Evolutionary conservation across 1,140 invertebrate species (phyloP).

Genomic region (Pseudomyrmex concolor): DNA sequence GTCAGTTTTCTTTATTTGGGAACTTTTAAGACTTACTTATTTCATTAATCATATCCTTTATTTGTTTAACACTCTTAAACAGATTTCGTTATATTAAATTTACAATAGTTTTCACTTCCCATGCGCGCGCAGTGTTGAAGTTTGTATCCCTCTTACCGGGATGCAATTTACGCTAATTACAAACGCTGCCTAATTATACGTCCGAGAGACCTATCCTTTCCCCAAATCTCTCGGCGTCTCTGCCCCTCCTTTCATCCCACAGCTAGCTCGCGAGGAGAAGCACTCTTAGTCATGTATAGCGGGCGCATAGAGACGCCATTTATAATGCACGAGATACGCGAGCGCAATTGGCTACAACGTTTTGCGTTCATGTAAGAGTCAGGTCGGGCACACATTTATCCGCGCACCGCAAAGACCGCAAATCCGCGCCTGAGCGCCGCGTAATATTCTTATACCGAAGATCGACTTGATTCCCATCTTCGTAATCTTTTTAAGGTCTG

Average conservation of each 20-base stretch:
- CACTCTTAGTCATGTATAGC: slow-evolving; percentile 67
- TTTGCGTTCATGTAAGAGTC: slow-evolving; percentile 29
- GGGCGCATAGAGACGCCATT: slow-evolving; percentile 77
- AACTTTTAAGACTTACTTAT: slow-evolving; percentile 36
- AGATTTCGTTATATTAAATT: slow-evolving; percentile 73
- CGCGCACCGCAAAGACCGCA: slow-evolving; percentile 33
- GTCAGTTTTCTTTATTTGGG: background rate
- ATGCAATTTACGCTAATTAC: slow-evolving; percentile 85
- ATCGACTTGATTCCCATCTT: slow-evolving; percentile 66
- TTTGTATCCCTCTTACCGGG: slow-evolving; percentile 74
- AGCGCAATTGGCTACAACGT: slow-evolving; percentile 68
- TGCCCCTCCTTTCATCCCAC: slow-evolving; percentile 40
- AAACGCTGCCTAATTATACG: slow-evolving; percentile 82
- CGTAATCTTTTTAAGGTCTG: slow-evolving; percentile 47
- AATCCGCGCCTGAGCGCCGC: slow-evolving; percentile 10
- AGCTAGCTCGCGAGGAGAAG: slow-evolving; percentile 59
- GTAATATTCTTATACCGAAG: slow-evolving; percentile 23
- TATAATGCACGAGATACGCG: slow-evolving; percentile 80
- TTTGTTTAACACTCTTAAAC: slow-evolving; percentile 48
- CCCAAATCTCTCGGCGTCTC: slow-evolving; percentile 67
- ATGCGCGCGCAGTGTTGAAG: slow-evolving; percentile 66
- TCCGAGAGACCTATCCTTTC: slow-evolving; percentile 74
- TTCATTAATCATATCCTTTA: slow-evolving; percentile 65
- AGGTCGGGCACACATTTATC: slow-evolving; percentile 24
- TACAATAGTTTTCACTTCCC: slow-evolving; percentile 73